Evolutionary conservation across 2,888 invertebrate genomes (phyloP).

Genomic region (Sphaeridia pumilis): DNA sequence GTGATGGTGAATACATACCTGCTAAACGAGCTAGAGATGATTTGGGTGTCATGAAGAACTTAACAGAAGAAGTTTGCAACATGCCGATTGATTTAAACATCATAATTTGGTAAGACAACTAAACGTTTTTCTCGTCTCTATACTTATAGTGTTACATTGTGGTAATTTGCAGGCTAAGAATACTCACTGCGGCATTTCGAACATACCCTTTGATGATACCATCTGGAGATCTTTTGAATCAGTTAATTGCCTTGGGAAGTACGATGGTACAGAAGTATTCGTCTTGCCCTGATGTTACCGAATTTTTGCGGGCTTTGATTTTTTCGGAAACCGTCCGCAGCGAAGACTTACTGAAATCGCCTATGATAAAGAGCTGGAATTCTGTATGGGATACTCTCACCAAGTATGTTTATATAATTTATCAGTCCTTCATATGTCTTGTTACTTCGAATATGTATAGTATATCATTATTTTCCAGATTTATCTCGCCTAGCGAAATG

Average conservation of each 20-base stretch:
- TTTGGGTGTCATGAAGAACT: background rate
- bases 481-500: slow-evolving; percentile 18
- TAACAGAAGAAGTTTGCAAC: background rate
- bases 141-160: background rate
- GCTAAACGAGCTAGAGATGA: too few species aligned
- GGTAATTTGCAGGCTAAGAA: slow-evolving; percentile 19
- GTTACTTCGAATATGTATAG: background rate
- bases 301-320: slow-evolving; percentile 22
- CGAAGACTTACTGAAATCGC: background rate
- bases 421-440: background rate
- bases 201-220: slow-evolving; percentile 22
- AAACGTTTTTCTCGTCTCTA: slow-evolving; percentile 1
- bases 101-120: background rate
- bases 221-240: background rate
- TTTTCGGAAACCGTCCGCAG: slow-evolving; percentile 24
- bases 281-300: slow-evolving; percentile 22
- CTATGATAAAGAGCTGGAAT: slow-evolving; percentile 20
- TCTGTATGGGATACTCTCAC: slow-evolving; percentile 27
- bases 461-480: slow-evolving; percentile 14
- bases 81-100: background rate
- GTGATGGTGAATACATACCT: too few species aligned
- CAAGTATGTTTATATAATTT: slow-evolving; percentile 11
- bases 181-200: slow-evolving; percentile 22
- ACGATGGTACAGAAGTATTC: slow-evolving; percentile 19
- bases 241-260: slow-evolving; percentile 17